Conservation (phyloP, 2,888 invertebrate genomes). For the Xylocampa areola region DNA sequence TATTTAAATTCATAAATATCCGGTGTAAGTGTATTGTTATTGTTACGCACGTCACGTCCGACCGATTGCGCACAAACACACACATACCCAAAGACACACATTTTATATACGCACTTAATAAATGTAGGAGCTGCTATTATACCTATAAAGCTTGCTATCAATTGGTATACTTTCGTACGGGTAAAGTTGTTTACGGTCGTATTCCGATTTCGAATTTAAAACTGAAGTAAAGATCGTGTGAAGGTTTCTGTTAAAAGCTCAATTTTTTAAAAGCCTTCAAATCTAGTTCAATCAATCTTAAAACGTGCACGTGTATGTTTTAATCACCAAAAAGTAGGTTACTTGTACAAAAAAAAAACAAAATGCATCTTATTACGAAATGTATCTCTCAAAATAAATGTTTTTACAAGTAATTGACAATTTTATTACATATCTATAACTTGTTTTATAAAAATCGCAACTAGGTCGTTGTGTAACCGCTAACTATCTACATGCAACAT, state of each 20-base stretch:
- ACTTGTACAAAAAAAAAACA: constrained; percentile 40
- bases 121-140: constrained; percentile 47
- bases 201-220: constrained; percentile 38
- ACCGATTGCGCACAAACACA: constrained; percentile 82
- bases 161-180: constrained; percentile 38
- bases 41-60: constrained; percentile 82
- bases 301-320: constrained; percentile 8
- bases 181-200: constrained; percentile 30
- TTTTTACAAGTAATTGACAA: constrained; percentile 56
- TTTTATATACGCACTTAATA: constrained; percentile 60
- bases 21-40: constrained; percentile 83
- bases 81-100: constrained; percentile 73
- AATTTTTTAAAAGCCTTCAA: constrained; percentile 10
- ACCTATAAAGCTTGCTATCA: constrained; percentile 27
- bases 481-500: constrained; percentile 57
- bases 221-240: constrained; percentile 10
- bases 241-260: constrained; percentile 19
- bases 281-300: constrained; percentile 25
- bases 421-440: constrained; percentile 60
- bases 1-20: constrained; percentile 90
- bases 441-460: constrained; percentile 59
- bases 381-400: constrained; percentile 51
- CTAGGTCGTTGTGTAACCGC: constrained; percentile 60
- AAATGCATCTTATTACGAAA: constrained; percentile 37
- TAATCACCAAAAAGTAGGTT: constrained; percentile 26